Evolutionary conservation across 2,888 invertebrate genomes (phyloP).

Genomic region (Rosalia funebris): DNA sequence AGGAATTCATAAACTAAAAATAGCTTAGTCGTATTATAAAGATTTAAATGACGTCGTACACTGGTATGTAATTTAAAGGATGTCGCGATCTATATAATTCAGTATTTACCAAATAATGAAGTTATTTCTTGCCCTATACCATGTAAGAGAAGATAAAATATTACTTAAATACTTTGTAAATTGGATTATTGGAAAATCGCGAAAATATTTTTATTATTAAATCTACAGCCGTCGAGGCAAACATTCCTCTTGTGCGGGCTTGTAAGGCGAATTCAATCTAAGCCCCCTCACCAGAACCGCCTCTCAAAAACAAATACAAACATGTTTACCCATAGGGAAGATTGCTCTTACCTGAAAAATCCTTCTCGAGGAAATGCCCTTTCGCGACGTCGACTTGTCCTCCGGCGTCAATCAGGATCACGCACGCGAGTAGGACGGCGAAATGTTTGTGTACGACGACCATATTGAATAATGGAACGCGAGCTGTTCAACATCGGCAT

Average conservation of each 20-base stretch:
- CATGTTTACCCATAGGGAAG: background rate
- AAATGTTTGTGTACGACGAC: conserved; percentile 30
- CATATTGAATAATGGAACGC: conserved; percentile 25
- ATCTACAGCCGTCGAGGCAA: too few relatives aligned
- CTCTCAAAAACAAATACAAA: background rate
- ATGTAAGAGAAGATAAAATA: too few relatives aligned
- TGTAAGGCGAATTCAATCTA: background rate
- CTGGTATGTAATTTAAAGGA: too few relatives aligned
- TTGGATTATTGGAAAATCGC: background rate
- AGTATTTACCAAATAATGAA: too few relatives aligned
- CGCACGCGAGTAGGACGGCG: conserved; percentile 25
- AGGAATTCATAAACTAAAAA: too few relatives aligned
- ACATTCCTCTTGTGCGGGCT: too few relatives aligned
- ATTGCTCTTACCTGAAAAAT: conserved; percentile 30
- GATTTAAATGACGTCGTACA: too few relatives aligned
- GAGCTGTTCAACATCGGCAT: conserved; percentile 25
- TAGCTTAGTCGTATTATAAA: too few relatives aligned
- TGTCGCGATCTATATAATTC: too few relatives aligned
- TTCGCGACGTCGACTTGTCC: conserved; percentile 12
- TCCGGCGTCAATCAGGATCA: conserved; percentile 17
- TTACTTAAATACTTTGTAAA: background rate
- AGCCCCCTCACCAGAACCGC: background rate
- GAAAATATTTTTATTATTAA: too few relatives aligned
- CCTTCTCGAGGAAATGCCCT: conserved; percentile 18
- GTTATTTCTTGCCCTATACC: too few relatives aligned